Conservation (phyloP, 2,113 vertebrate genomes). For the Morone saxatilis region DNA sequence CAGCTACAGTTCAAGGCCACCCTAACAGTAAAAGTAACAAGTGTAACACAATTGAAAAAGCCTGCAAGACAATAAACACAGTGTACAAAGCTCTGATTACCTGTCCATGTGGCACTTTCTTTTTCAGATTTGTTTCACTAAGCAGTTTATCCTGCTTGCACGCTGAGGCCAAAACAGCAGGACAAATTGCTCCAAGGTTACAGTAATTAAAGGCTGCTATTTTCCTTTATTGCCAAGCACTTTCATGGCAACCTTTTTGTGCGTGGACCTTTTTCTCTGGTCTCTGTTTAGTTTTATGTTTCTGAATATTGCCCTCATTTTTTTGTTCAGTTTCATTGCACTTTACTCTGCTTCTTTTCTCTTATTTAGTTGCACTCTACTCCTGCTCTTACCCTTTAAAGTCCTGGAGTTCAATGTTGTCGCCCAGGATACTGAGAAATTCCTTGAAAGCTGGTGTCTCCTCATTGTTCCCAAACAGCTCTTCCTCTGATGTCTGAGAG, state of each 20-base stretch:
- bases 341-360: not conserved
- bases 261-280: not conserved
- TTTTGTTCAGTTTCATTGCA: not conserved
- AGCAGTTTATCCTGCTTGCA: constrained; percentile 41
- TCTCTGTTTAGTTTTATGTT: not conserved
- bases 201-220: constrained; percentile 38
- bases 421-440: constrained; percentile 91
- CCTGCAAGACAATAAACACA: constrained; percentile 30
- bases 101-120: constrained; percentile 41
- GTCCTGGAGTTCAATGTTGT: constrained; percentile 92
- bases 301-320: not conserved
- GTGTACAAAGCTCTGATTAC: constrained; percentile 35
- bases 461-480: constrained; percentile 93
- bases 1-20: not conserved
- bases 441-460: constrained; percentile 93
- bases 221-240: not conserved
- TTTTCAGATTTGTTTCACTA: constrained; percentile 41
- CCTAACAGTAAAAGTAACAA: not conserved
- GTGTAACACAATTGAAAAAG: constrained; percentile 8
- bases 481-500: constrained; percentile 92
- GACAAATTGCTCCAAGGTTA: constrained; percentile 51
- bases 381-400: constrained; percentile 91
- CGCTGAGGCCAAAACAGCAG: constrained; percentile 39
- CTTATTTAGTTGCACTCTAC: not conserved
- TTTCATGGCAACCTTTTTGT: not conserved